phyloP scores from a whole-genome alignment of 1,140 invertebrate genomes.

The Papilio glaucus region DNA sequence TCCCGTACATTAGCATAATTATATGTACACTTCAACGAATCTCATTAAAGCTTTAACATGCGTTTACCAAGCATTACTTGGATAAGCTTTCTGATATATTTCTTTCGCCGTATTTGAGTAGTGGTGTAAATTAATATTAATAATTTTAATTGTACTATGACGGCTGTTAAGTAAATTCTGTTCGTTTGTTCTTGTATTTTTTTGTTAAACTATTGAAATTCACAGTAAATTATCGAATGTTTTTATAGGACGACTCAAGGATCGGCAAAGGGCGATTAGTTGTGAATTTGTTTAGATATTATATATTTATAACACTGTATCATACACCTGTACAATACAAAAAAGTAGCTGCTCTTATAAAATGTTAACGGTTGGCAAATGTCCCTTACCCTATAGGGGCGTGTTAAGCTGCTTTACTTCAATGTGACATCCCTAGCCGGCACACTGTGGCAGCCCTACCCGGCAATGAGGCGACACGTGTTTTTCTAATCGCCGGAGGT shows the following conservation, averaged over 20 bases:
- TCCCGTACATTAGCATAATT: slow-evolving; percentile 47
- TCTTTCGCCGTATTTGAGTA: background rate
- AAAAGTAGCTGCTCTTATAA: background rate
- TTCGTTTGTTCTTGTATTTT: too few species aligned
- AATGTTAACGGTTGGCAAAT: background rate
- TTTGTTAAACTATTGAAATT: too few species aligned
- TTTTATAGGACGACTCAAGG: too few species aligned
- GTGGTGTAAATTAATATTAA: too few species aligned
- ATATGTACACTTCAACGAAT: slow-evolving; percentile 26
- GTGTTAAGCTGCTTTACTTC: slow-evolving; percentile 10
- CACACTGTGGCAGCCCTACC: slow-evolving; percentile 16
- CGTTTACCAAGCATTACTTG: background rate
- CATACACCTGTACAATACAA: background rate
- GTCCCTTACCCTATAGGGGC: background rate
- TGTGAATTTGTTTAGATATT: too few species aligned
- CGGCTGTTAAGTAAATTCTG: too few species aligned
- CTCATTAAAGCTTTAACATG: background rate
- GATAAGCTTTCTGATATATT: slow-evolving; percentile 9
- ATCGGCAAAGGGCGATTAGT: too few species aligned
- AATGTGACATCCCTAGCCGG: background rate
- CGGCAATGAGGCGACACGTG: slow-evolving; percentile 43
- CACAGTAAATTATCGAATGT: too few species aligned
- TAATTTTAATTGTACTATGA: too few species aligned
- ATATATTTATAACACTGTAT: too few species aligned
- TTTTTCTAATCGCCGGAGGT: slow-evolving; percentile 52